Conservation (phyloP, 2,113 vertebrate genomes). For the Cyanoramphus novaezelandiae region DNA sequence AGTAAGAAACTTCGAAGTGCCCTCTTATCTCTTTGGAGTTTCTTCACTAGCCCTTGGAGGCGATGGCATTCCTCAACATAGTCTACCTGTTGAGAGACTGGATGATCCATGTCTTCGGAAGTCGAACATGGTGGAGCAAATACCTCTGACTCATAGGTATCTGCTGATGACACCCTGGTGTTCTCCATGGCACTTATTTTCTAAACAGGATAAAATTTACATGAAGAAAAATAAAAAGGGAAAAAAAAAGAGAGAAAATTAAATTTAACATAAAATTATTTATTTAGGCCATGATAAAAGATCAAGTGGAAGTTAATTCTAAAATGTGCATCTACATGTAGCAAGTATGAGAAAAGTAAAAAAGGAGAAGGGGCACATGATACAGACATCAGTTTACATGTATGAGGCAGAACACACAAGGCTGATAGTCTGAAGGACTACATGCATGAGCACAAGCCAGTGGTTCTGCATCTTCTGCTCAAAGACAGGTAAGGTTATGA, state of each 20-base stretch:
- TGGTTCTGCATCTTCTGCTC: neutral
- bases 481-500: neutral
- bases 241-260: neutral
- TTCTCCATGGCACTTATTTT: constrained; percentile 56
- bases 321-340: neutral
- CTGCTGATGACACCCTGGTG: neutral
- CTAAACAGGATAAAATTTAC: constrained; percentile 30
- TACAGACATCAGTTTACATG: neutral
- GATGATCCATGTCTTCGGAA: neutral
- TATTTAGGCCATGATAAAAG: neutral
- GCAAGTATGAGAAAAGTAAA: neutral
- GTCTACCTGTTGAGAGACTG: neutral
- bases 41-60: constrained; percentile 68
- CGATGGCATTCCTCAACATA: constrained; percentile 46
- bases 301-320: neutral
- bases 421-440: neutral
- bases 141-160: neutral
- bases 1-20: constrained; percentile 75
- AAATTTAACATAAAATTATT: neutral
- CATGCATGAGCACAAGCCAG: neutral
- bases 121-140: neutral
- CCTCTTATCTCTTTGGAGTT: constrained; percentile 73
- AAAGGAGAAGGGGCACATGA: neutral
- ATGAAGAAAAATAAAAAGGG: neutral
- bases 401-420: neutral